Evolutionary conservation across 2,888 invertebrate genomes (phyloP).

Genomic region (Caenorhabditis uteleia): DNA sequence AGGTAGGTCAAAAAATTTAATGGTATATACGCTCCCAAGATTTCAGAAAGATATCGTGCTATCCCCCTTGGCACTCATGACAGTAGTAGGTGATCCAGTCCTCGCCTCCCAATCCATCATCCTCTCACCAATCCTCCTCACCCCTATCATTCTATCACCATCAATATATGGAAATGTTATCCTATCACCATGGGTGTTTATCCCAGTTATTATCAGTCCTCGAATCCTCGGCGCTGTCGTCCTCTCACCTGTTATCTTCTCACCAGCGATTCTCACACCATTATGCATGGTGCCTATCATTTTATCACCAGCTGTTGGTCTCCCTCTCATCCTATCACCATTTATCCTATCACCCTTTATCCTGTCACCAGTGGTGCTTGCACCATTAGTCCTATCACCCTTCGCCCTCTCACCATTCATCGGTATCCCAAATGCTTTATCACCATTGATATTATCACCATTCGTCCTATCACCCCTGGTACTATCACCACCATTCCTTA

Average conservation of each 20-base stretch:
- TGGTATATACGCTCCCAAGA: not conserved
- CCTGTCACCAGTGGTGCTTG: conserved; percentile 31
- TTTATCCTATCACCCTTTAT: conserved; percentile 41
- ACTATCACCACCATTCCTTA: conserved; percentile 39
- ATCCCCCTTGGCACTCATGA: conserved; percentile 18
- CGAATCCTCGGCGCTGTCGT: conserved; percentile 46
- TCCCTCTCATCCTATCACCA: conserved; percentile 50
- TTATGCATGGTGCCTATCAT: conserved; percentile 42
- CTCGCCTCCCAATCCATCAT: conserved; percentile 48
- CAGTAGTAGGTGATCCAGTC: conserved; percentile 22
- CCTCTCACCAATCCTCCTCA: conserved; percentile 43
- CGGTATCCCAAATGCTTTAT: conserved; percentile 29
- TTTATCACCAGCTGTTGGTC: conserved; percentile 32
- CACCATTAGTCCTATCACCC: conserved; percentile 44
- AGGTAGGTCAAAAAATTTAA: conserved; percentile 6
- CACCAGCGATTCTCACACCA: conserved; percentile 44
- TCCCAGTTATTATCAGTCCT: conserved; percentile 46
- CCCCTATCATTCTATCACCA: conserved; percentile 39
- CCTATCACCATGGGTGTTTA: conserved; percentile 44
- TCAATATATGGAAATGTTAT: conserved; percentile 45
- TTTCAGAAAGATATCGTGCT: conserved; percentile 47
- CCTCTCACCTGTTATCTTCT: conserved; percentile 39
- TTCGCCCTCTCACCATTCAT: conserved; percentile 45
- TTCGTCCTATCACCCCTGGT: conserved; percentile 45
- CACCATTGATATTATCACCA: conserved; percentile 40